phyloP scores from a whole-genome alignment of 2,888 invertebrate genomes.

The Leptothorax acervorum region DNA sequence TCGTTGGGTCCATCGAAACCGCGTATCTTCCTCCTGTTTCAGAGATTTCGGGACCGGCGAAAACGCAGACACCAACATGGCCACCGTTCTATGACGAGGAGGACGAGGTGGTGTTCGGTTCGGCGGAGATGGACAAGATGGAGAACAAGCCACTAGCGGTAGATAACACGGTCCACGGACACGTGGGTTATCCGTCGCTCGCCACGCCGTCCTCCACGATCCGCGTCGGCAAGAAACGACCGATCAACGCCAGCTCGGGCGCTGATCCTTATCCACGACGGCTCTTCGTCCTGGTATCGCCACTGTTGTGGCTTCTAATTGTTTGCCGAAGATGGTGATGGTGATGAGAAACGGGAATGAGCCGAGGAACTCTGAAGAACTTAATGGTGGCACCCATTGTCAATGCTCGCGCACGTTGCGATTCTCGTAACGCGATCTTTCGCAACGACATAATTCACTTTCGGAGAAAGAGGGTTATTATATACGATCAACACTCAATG shows the following conservation, averaged over 20 bases:
- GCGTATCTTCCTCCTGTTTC: slow-evolving; percentile 70
- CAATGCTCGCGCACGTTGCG: neutral
- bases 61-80: slow-evolving; percentile 75
- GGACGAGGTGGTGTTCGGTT: slow-evolving; percentile 87
- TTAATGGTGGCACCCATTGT: neutral
- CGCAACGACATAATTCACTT: slow-evolving; percentile 1
- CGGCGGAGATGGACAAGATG: slow-evolving; percentile 78
- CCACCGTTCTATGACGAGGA: slow-evolving; percentile 90
- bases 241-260: slow-evolving; percentile 62
- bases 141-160: slow-evolving; percentile 78
- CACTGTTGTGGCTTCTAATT: slow-evolving; percentile 49
- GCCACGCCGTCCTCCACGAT: slow-evolving; percentile 74
- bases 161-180: slow-evolving; percentile 82
- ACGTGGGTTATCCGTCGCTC: slow-evolving; percentile 76
- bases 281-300: slow-evolving; percentile 3
- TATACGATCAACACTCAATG: neutral
- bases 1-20: neutral
- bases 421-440: neutral
- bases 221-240: slow-evolving; percentile 78
- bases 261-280: slow-evolving; percentile 30
- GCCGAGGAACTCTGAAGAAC: neutral
- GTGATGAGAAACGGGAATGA: slow-evolving; percentile 20
- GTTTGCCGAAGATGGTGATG: slow-evolving; percentile 46
- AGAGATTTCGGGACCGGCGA: slow-evolving; percentile 92
- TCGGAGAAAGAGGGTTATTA: neutral